These are phyloP conservation scores for Thalpophila matura DNA, from an alignment of 2,888 invertebrate species.

Conservation along the genomic window DNA sequence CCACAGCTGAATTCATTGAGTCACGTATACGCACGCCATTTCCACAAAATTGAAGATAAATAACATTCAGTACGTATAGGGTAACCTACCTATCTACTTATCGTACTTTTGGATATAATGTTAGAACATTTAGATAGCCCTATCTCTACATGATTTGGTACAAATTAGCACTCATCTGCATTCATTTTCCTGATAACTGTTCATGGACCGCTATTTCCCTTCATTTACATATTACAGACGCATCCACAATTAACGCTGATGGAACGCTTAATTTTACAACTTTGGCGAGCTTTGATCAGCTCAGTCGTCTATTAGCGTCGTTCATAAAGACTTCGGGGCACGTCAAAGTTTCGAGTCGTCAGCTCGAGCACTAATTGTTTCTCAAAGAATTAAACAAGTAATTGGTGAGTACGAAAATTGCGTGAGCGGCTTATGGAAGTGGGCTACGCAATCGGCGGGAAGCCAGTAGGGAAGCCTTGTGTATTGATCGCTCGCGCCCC, in stretches of 20 bases:
- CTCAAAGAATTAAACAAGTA: conserved; percentile 65
- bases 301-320: conserved; percentile 49
- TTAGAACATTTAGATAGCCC: conserved; percentile 11
- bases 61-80: conserved; percentile 30
- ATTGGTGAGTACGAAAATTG: conserved; percentile 70
- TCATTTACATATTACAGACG: conserved; percentile 53
- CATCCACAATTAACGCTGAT: conserved; percentile 40
- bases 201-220: conserved; percentile 32
- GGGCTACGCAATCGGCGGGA: conserved; percentile 73
- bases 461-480: conserved; percentile 83
- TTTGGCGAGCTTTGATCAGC: conserved; percentile 54
- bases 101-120: conserved; percentile 23
- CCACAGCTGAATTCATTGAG: conserved; percentile 67
- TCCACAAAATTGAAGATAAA: conserved; percentile 41
- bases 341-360: conserved; percentile 50
- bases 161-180: conserved; percentile 43
- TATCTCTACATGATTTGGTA: conserved; percentile 20
- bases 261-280: conserved; percentile 53
- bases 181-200: conserved; percentile 37
- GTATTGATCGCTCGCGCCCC: conserved; percentile 88
- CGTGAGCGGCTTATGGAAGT: conserved; percentile 74
- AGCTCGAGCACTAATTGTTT: conserved; percentile 64
- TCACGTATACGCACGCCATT: conserved; percentile 58
- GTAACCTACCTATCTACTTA: conserved; percentile 9
- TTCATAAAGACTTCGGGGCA: conserved; percentile 40